Base-by-base conservation (phyloP, 2,888 invertebrate species). In the Drosophila histrio region DNA sequence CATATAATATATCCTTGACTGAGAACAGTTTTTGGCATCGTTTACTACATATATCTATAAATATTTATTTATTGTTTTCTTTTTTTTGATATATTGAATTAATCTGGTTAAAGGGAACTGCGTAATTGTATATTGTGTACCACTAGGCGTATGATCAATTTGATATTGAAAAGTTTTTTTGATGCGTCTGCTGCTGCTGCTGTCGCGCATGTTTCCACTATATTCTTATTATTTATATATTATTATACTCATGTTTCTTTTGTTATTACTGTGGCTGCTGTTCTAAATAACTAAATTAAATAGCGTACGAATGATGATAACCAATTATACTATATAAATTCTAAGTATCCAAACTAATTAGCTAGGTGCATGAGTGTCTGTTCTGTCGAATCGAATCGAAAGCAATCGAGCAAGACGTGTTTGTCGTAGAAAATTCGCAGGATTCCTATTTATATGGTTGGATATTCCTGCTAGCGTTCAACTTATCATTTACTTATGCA, bases 331-430 rank as follows among this genome's bases (percentile, higher is more conserved):
- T 13, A 56, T 64, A 64, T 46, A 52, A 74, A 57, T 34, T 75
- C 75, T 61, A n/a, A n/a, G n/a, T n/a, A 68, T 52, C 53, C 57
- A 34, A 59, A 81, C 67, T 84, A 79, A 84, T 84, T 85, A 86
- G 83, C 64, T 85, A 81, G 88, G 83, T 81, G 81, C 81, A 81
- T 81, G 81, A 85, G 69, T 87, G 86, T 87, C 69, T 87, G 84
- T 79, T 83, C 78, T 84, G 79, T 84, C 79, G 46, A 59, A 54
- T 66, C 50, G 52, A 44, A 57, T 32, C 39, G 34, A 68, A 53
- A 63, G 32, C 34, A 63, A 66, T 56, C 49, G 32, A 67, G 65
- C 52, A 65, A 58, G 9, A 50, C 41, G 52, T 72, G 24, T 53
- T 72, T 65, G 19, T 67, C 50, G 88, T 80, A 80, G 80, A 9